Conservation (phyloP, 2,888 invertebrate genomes). For the Ormyrus thymus region DNA sequence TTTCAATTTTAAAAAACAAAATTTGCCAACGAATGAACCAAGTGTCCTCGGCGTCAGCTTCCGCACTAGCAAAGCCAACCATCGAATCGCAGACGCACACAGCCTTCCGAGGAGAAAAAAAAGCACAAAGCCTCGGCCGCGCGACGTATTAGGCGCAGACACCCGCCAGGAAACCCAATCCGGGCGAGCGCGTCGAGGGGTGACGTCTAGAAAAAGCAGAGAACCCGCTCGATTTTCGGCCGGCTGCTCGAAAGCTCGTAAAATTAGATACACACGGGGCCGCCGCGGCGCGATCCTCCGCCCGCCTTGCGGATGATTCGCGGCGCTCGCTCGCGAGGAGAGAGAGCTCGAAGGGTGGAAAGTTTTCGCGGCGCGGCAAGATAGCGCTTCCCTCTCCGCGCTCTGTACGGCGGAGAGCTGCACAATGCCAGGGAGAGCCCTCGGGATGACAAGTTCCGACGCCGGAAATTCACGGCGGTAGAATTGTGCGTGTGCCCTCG, state of each 20-base stretch:
- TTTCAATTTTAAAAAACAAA: no score
- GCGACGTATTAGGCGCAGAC: background rate
- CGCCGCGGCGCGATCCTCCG: background rate
- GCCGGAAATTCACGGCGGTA: slow-evolving; percentile 64
- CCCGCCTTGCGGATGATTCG: slow-evolving; percentile 21
- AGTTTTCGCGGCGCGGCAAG: slow-evolving; percentile 57
- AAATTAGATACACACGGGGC: slow-evolving; percentile 48
- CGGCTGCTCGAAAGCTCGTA: slow-evolving; percentile 48
- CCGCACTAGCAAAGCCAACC: background rate
- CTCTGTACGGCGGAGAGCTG: background rate
- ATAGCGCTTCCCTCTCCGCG: slow-evolving; percentile 28
- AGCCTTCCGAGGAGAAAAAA: background rate
- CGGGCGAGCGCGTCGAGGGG: background rate
- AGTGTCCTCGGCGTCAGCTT: background rate
- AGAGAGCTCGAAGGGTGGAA: slow-evolving; percentile 57
- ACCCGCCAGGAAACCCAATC: slow-evolving; percentile 23
- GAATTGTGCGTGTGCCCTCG: slow-evolving; percentile 63
- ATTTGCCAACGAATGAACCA: no score
- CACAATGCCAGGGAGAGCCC: slow-evolving; percentile 45
- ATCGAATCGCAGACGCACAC: background rate
- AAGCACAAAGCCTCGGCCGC: background rate
- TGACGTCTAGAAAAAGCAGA: background rate
- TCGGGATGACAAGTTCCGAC: slow-evolving; percentile 64
- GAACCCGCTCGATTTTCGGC: slow-evolving; percentile 16
- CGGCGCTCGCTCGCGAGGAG: background rate